These are phyloP conservation scores for Urechis unicinctus DNA, from an alignment of 2,888 invertebrate species.

Conservation along the genomic window DNA sequence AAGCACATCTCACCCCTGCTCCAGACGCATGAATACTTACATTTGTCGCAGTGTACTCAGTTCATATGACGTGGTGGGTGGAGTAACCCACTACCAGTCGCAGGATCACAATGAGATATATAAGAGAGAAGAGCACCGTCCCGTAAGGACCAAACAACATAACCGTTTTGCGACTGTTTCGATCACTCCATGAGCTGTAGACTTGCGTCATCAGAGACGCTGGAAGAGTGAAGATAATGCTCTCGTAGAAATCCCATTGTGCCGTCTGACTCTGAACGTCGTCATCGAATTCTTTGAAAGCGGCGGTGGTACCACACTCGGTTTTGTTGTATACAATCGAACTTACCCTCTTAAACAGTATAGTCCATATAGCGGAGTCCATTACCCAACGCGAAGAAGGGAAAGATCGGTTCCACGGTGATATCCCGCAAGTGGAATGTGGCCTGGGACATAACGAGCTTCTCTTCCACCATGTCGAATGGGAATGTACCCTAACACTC, in stretches of 20 bases:
- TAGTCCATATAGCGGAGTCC: neutral
- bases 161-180: neutral
- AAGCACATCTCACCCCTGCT: no score
- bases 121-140: neutral
- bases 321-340: neutral
- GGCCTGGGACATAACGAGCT: no score
- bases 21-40: no score
- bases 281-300: neutral
- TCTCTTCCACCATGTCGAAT: no score
- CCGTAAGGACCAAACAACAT: neutral
- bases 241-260: neutral
- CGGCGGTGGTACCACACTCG: neutral
- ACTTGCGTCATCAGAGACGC: neutral
- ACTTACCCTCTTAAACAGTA: neutral
- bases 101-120: neutral
- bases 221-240: neutral
- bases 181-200: neutral
- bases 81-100: neutral
- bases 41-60: no score
- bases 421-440: no score
- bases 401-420: neutral
- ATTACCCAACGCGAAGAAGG: neutral
- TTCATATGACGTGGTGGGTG: neutral
- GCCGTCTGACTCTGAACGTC: neutral
- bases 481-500: no score